These are phyloP conservation scores for Antechinus stuartii DNA, from an alignment of 2,113 vertebrate genomes.

Conservation along the genomic window DNA sequence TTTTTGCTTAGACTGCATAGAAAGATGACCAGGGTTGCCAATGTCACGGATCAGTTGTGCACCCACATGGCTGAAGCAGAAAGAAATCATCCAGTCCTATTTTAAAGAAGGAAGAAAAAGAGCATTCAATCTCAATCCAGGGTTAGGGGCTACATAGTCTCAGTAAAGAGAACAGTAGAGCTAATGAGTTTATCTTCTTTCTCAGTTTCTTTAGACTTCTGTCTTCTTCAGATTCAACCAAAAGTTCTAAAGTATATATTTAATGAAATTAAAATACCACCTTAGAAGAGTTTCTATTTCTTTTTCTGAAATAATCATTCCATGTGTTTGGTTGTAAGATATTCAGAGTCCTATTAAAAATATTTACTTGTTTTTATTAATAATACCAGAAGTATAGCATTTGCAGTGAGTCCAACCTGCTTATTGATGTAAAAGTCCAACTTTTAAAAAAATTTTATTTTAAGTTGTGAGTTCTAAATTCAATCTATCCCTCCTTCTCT, in stretches of 20 bases:
- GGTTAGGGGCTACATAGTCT: neutral
- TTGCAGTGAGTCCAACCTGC: neutral
- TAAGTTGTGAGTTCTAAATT: too few relatives aligned
- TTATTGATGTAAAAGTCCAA: neutral
- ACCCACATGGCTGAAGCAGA: neutral
- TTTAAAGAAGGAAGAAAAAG: neutral
- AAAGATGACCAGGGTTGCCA: neutral
- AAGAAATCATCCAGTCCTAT: neutral
- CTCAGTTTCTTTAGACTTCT: neutral
- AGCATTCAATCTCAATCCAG: neutral
- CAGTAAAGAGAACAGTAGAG: neutral
- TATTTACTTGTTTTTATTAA: neutral
- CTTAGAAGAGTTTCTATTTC: neutral
- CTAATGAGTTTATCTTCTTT: neutral
- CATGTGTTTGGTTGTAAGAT: neutral
- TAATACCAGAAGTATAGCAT: neutral
- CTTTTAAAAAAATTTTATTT: too few relatives aligned
- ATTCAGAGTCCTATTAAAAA: neutral
- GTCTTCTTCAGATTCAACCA: neutral
- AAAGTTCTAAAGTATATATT: neutral
- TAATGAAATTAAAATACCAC: neutral
- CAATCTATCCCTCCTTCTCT: too few relatives aligned
- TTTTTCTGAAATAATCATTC: neutral
- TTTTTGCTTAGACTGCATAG: neutral
- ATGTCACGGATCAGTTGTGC: neutral